Evolutionary conservation across 2,797 vertebrate species (phyloP).

Genomic region (Channa striata): DNA sequence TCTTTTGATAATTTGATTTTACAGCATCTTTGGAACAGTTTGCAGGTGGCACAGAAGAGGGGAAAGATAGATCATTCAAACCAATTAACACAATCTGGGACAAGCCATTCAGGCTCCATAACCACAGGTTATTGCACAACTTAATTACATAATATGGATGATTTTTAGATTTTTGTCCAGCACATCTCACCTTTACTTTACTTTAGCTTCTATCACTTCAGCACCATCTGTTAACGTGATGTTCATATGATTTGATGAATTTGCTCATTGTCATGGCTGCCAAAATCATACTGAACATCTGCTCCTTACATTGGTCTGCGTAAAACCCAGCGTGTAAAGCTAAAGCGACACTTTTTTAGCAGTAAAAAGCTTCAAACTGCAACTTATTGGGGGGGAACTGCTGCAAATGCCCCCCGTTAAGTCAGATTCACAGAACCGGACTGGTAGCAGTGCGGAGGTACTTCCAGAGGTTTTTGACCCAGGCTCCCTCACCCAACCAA

Average conservation of each 20-base stretch:
- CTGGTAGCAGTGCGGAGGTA: too few species aligned
- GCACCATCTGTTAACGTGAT: constrained; percentile 44
- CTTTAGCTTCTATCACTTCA: constrained; percentile 34
- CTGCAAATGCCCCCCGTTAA: too few species aligned
- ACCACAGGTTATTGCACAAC: constrained; percentile 20
- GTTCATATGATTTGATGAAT: constrained; percentile 29
- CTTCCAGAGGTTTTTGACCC: too few species aligned
- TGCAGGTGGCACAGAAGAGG: constrained; percentile 20
- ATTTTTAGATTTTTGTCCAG: constrained; percentile 23
- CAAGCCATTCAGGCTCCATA: background rate
- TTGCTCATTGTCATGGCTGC: constrained; percentile 44
- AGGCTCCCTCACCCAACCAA: too few species aligned
- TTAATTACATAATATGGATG: constrained; percentile 12
- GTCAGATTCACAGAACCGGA: too few species aligned
- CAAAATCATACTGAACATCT: constrained; percentile 15
- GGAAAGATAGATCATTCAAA: constrained; percentile 7
- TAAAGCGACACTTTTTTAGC: too few species aligned
- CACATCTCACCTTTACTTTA: constrained; percentile 24
- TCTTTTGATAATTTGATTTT: constrained; percentile 28
- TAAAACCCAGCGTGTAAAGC: background rate
- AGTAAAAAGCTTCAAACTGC: too few species aligned
- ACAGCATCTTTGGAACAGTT: constrained; percentile 24
- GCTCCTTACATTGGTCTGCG: constrained; percentile 1
- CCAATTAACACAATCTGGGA: constrained; percentile 4
- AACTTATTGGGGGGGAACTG: too few species aligned